Conservation (phyloP, 2,113 vertebrate genomes). For the Hyla sarda region DNA sequence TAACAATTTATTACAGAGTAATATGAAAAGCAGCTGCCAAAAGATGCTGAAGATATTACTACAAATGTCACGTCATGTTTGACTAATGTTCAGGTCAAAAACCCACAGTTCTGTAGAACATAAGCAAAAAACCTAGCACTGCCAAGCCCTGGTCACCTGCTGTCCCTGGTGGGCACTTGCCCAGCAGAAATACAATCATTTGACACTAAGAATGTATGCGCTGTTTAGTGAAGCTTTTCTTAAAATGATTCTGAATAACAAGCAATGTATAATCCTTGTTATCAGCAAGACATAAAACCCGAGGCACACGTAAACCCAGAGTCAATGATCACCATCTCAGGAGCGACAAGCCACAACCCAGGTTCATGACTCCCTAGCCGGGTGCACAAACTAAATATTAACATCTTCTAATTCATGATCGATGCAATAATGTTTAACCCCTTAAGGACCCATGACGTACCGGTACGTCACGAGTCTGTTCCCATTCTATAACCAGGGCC, state of each 20-base stretch:
- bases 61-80: not conserved
- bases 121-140: not conserved
- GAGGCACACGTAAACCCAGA: not conserved
- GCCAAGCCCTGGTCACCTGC: not conserved
- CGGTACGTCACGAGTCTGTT: no score
- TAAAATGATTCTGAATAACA: not conserved
- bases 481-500: no score
- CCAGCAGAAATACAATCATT: not conserved
- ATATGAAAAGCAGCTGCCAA: not conserved
- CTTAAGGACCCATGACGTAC: no score
- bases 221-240: no score
- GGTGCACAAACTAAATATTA: not conserved
- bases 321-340: not conserved
- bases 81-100: not conserved
- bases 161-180: not conserved
- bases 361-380: not conserved
- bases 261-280: not conserved
- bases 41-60: not conserved
- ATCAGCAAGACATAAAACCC: not conserved
- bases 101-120: not conserved
- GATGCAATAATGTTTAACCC: not conserved
- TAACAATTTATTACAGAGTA: not conserved
- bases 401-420: not conserved
- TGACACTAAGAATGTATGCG: not conserved
- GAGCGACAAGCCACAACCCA: not conserved